Evolutionary conservation across 1,140 invertebrate species (phyloP).

Genomic region (Sipha flava): DNA sequence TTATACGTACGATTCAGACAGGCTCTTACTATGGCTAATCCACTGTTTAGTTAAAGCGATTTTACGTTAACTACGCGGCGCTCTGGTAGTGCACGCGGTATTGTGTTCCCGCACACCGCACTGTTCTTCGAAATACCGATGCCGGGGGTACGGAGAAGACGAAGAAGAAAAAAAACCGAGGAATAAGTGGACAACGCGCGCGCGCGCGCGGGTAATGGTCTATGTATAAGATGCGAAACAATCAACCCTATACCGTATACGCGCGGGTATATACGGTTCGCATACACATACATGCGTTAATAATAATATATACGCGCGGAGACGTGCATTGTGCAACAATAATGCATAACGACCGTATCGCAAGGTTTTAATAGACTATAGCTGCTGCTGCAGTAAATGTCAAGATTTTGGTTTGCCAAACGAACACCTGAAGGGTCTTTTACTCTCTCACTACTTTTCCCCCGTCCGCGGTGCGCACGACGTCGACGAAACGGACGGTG

Average conservation of each 20-base stretch:
- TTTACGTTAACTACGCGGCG: no score
- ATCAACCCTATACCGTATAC: not conserved
- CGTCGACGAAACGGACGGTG: not conserved
- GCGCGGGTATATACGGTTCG: not conserved
- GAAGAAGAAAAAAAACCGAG: no score
- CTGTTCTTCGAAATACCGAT: no score
- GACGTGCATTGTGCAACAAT: not conserved
- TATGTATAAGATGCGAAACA: not conserved
- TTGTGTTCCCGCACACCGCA: no score
- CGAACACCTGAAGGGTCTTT: constrained; percentile 1
- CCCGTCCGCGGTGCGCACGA: not conserved
- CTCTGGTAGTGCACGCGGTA: no score
- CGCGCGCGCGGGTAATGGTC: not conserved
- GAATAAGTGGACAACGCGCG: not conserved
- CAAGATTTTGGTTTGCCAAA: not conserved
- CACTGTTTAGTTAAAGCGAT: no score
- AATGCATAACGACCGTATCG: not conserved
- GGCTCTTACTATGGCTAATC: no score
- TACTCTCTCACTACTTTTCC: not conserved
- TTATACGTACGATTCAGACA: no score
- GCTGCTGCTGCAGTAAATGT: not conserved
- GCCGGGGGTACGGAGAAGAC: no score
- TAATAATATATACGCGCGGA: not conserved
- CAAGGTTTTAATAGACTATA: not conserved
- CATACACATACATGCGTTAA: no score